Conservation (phyloP, 2,888 invertebrate genomes). For the Sesia bembeciformis region DNA sequence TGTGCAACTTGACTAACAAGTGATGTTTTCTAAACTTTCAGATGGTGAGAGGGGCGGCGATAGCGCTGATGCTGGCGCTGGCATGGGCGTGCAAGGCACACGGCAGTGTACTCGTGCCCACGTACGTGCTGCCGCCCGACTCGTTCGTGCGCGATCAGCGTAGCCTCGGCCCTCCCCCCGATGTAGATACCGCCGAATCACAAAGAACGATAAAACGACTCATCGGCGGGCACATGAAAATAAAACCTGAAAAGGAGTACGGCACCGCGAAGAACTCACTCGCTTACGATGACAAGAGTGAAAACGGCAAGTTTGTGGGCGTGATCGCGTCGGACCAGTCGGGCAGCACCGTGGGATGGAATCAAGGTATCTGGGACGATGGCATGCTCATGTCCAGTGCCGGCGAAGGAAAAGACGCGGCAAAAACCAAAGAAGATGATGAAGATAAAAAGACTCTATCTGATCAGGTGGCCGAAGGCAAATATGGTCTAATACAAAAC, state of each 20-base stretch:
- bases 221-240: constrained; percentile 79
- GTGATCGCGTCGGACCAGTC: constrained; percentile 59
- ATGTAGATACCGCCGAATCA: constrained; percentile 44
- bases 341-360: constrained; percentile 68
- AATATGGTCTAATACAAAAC: constrained; percentile 90
- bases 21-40: constrained; percentile 61
- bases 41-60: constrained; percentile 74
- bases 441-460: constrained; percentile 88
- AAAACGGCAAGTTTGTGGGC: constrained; percentile 54
- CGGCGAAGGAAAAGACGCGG: constrained; percentile 77
- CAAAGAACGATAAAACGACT: constrained; percentile 78
- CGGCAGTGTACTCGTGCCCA: constrained; percentile 67
- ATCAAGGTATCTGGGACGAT: constrained; percentile 77
- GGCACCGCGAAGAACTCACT: constrained; percentile 48
- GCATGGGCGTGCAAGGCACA: constrained; percentile 50
- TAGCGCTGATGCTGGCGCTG: constrained; percentile 64
- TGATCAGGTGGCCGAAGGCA: constrained; percentile 93
- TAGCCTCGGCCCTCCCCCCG: constrained; percentile 46
- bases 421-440: constrained; percentile 67
- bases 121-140: constrained; percentile 70
- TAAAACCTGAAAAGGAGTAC: constrained; percentile 57
- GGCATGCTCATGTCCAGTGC: constrained; percentile 81
- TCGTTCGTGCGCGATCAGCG: constrained; percentile 70
- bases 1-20: constrained; percentile 37
- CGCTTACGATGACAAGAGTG: constrained; percentile 43